Evolutionary conservation across 2,888 invertebrate genomes (phyloP), one percentile per base, ranked within the genome.

Genomic region (Lagria hirta): DNA sequence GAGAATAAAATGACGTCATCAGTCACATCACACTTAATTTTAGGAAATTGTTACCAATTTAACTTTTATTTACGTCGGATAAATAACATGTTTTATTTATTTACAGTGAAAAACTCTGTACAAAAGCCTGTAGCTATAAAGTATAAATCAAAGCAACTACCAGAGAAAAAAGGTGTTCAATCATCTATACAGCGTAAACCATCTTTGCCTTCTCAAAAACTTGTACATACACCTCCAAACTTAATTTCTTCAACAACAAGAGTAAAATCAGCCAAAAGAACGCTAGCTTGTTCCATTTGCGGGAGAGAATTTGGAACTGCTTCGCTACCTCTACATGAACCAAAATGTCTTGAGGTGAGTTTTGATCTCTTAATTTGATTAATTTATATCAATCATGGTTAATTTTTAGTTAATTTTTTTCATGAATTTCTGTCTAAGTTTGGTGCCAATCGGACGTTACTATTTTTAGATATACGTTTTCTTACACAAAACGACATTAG

Each of bases 281-380:
- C 75, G 0, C 62, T 78, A 6, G 73, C 75, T 18, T 84, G 84
- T 58, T 82, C 82, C 60, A 74, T 83, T 35, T 84, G 84, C 62
- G 79, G 80, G 2, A 70, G 82, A 36, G 81, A 83, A 61, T 84
- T 82, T 63, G 83, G 83, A 3, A 78, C 79, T 3, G 78, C 80
- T 26, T 82, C 82, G 8, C 75, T 83, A 48, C 73, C 76, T 3
- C 75, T 84, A 48, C 84, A 84, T 60, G 82, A 83, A 62, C 82
- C 82, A 1, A 81, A 80, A 58, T 84, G 84, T 62, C 63, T 79
- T 49, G 70, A 79, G 75, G 80, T 80, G 64, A 65, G 64, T 37
- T 11, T n/a, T n/a, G n/a, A n/a, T n/a, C n/a, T n/a, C n/a, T 22
- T 10, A 4, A 16, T 13, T 4, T 28, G 15, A 11, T 16, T 29